Evolutionary conservation across 1,140 invertebrate species (phyloP), one percentile per base, ranked within the genome.

Genomic region (Hylaeus volcanicus): DNA sequence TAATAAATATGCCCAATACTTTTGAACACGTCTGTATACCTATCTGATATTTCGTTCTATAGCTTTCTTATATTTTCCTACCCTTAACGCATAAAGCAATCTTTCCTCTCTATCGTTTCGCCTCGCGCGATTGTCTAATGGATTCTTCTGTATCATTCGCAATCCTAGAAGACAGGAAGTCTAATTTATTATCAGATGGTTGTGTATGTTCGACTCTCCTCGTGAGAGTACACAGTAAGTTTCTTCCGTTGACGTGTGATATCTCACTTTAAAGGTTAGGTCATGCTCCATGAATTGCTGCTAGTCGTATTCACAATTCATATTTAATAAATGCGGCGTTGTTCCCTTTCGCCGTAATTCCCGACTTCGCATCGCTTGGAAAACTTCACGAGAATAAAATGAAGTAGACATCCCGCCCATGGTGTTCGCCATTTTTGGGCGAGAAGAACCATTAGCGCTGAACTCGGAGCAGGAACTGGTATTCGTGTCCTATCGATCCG

Each of bases 191-290:
- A 9, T 11, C 5, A 5, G 12, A 5, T 2, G 4, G 39, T 15
- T 43, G 61, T 14, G 43, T 64, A 43, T 39, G 41, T 39, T 43
- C 61, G 61, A 41, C 61, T 64, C 41, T 64, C 61, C 61, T 41
- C 61, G 61, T 41, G 61, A 41, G 14, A 14, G 4, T 15, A 64
- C 61, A 43, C 43, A 48, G 45, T 63, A 11, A 12, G 37, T 64
- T 43, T 64, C 37, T 5, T 64, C 5, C 14, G 61, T 15, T 15
- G 37, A 12, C 37, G 61, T 11, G 61, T 43, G 61, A 43, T 64
- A 64, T 41, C 61, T 64, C 39, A 43, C 41, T 43, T 64, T 1
- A 64, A 64, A 64, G 61, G 61, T 64, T 64, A 64, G 5, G 39
- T 12, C 37, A 39, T 61, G 58, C 61, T 15, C 12, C 14, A 11